Percentiles rank a stretch among this genome's conserved stretches.
Evolutionary conservation across 2,888 invertebrate species (phyloP).

Genomic region (Ommatoiulus sabulosus): DNA sequence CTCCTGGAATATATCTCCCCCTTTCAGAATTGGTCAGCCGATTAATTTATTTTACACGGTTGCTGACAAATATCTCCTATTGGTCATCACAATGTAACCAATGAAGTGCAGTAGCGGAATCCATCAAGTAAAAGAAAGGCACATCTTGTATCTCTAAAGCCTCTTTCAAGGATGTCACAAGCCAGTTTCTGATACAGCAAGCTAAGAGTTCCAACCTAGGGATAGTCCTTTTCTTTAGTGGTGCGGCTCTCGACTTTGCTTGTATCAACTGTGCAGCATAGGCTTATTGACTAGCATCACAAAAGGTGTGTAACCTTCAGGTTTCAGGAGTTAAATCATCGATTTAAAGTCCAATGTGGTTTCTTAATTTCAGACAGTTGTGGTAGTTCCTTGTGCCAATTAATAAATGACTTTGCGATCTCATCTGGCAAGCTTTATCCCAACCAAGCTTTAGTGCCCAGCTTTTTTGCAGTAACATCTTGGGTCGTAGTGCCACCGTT

Average conservation of each 20-base stretch:
- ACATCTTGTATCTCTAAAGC: not conserved
- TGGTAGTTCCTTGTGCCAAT: not conserved
- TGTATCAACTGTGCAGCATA: not conserved
- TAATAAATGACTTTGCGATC: not conserved
- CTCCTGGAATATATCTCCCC: not conserved
- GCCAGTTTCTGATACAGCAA: not conserved
- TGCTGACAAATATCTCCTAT: not conserved
- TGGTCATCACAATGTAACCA: not conserved
- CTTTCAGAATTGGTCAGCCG: not conserved
- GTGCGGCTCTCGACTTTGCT: not conserved
- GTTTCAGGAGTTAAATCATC: not conserved
- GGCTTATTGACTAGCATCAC: not conserved
- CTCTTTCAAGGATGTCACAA: not conserved
- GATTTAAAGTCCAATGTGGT: not conserved
- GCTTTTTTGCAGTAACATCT: not conserved
- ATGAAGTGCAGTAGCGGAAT: not conserved
- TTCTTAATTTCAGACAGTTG: not conserved
- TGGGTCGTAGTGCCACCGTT: not conserved
- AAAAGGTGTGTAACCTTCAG: not conserved
- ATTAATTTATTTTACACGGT: not conserved
- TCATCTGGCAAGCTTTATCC: not conserved
- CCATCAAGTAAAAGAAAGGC: not conserved
- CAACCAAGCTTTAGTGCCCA: not conserved
- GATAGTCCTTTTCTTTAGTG: not conserved
- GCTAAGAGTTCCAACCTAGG: not conserved